phyloP scores from a whole-genome alignment of 2,797 vertebrate genomes.

The Squalus acanthias region DNA sequence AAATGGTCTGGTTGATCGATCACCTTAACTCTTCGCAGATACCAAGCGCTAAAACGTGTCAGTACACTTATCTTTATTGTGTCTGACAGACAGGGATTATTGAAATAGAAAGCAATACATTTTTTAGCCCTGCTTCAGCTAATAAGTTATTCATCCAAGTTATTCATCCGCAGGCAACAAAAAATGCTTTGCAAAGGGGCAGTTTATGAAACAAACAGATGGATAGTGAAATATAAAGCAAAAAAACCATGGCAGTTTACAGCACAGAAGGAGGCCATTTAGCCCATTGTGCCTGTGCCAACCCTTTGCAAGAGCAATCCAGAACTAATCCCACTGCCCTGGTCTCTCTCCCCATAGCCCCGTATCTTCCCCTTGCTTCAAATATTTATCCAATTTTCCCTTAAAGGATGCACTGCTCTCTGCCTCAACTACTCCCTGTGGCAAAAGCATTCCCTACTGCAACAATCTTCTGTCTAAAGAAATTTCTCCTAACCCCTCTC shows the following conservation, averaged over 20 bases:
- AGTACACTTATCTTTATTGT: not conserved
- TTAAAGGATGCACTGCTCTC: not conserved
- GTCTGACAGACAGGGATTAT: not conserved
- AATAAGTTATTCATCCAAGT: not conserved
- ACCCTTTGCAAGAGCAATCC: not conserved
- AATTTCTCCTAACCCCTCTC: not conserved
- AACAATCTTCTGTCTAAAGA: not conserved
- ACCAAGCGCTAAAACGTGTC: not conserved
- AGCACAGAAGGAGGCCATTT: not conserved
- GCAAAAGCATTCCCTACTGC: not conserved
- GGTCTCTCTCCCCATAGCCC: not conserved
- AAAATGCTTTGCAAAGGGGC: not conserved
- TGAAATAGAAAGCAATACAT: not conserved
- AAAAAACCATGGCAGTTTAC: not conserved
- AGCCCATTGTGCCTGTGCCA: not conserved
- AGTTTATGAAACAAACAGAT: not conserved
- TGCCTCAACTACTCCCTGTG: not conserved
- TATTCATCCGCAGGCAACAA: too few relatives aligned
- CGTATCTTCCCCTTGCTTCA: not conserved
- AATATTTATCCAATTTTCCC: not conserved
- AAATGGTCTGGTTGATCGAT: too few relatives aligned
- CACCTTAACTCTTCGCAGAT: not conserved
- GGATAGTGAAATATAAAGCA: not conserved
- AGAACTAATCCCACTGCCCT: not conserved
- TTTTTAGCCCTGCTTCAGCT: not conserved